Base-by-base conservation (phyloP, 2,888 invertebrate species). In the Lordiphosa andalusiaca region DNA sequence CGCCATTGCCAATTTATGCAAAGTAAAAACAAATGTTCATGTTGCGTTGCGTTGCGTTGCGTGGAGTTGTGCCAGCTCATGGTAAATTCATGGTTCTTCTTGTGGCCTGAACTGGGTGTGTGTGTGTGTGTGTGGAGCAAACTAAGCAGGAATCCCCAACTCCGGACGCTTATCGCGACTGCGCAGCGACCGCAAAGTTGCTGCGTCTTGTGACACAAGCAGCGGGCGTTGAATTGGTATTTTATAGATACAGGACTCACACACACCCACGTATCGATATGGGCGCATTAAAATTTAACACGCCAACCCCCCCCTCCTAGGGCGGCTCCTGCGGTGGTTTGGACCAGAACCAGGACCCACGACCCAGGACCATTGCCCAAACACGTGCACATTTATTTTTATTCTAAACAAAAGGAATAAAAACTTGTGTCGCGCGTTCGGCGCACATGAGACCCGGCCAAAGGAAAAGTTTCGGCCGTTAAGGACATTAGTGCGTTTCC, bases 381-480 rank as follows among this genome's bases (percentile, higher is more conserved):
- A 82, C 85, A 85, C 85, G 85, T 80, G 74, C 78, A 66, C 84
- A 77, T 78, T 84, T 80, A 74, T 74, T 66, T 74, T 82, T 73
- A 73, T 84, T 87, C 88, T 88, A 87, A 88, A 83, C 87, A 86
- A 83, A 30, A 80, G 73, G 83, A 83, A 86, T 87, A 87, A 85
- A 87, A 87, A 78, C 69, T 87, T 87, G 77, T 86, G 86, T 76
- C 75, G 69, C 72, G 30, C 30, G n/a, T n/a, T 9, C 69, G 59
- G 51, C 37, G 76, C 87, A 86, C 78, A 88, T 86, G 88, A 81
- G 85, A 73, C 83, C 80, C 80, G 55, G 36, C 6, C 36, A 13
- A 13, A 3, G 12, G 4, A 5, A 48, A 67, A 64, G 47, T 68
- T 66, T 53, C 35, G 36, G 48, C 63, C 65, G 61, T 64, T 53